Conservation (phyloP, 1,140 invertebrate genomes). For the Drosophila pectinifera region DNA sequence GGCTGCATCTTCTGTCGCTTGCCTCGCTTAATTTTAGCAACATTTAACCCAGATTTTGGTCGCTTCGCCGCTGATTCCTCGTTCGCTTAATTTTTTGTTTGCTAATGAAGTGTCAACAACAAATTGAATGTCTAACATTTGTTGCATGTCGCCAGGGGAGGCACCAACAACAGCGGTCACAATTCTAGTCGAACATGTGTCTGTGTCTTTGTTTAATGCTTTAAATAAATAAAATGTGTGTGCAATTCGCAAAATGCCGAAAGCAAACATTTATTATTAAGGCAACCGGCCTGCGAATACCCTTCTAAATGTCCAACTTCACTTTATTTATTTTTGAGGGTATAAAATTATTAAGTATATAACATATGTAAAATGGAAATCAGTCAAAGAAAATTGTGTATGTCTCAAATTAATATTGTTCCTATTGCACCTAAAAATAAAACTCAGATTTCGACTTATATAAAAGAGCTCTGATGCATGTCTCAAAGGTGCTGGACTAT, state of each 20-base stretch:
- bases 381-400: too few species aligned
- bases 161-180: conserved; percentile 34
- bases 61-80: conserved; percentile 41
- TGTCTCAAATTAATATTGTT: too few species aligned
- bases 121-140: conserved; percentile 83
- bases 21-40: conserved; percentile 78
- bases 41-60: conserved; percentile 74
- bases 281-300: conserved; percentile 18
- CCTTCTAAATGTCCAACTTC: too few species aligned
- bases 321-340: too few species aligned
- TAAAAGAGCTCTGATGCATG: too few species aligned
- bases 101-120: conserved; percentile 83
- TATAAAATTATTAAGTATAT: too few species aligned
- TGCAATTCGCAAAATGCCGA: conserved; percentile 48
- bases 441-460: too few species aligned
- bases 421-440: too few species aligned
- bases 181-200: conserved; percentile 56
- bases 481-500: too few species aligned
- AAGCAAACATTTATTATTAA: neutral
- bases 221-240: conserved; percentile 78
- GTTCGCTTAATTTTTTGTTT: conserved; percentile 72
- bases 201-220: conserved; percentile 80
- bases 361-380: too few species aligned
- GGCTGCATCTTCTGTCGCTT: conserved; percentile 53
- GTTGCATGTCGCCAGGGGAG: conserved; percentile 75